Conservation (phyloP, 2,888 invertebrate genomes). For the Drosophila nr. fundita region DNA sequence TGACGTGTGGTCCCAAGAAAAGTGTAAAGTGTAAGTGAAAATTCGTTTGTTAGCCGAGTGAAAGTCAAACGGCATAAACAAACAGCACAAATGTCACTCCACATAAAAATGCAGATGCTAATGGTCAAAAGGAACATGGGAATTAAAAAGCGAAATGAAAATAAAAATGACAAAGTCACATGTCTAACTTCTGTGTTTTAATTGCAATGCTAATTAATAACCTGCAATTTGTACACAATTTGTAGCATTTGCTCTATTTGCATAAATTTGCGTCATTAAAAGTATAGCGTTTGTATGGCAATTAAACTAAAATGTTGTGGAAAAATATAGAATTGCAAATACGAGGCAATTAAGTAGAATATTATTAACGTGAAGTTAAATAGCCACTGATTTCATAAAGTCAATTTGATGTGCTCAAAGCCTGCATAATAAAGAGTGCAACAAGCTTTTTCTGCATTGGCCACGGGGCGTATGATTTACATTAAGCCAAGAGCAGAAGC, state of each 20-base stretch:
- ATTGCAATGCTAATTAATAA: constrained; percentile 73
- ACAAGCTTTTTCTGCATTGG: constrained; percentile 36
- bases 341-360: neutral
- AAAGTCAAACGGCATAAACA: constrained; percentile 80
- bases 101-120: constrained; percentile 13
- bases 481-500: constrained; percentile 47
- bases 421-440: constrained; percentile 27
- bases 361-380: constrained; percentile 5
- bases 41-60: constrained; percentile 50
- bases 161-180: constrained; percentile 39
- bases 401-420: constrained; percentile 18
- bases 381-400: constrained; percentile 21
- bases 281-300: constrained; percentile 40
- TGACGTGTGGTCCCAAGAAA: constrained; percentile 73
- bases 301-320: constrained; percentile 34
- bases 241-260: constrained; percentile 21
- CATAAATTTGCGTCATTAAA: constrained; percentile 43
- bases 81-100: constrained; percentile 53
- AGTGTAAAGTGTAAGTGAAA: constrained; percentile 69
- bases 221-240: constrained; percentile 36
- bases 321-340: neutral
- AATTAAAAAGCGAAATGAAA: neutral
- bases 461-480: constrained; percentile 67
- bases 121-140: constrained; percentile 4
- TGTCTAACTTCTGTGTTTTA: constrained; percentile 47